phyloP scores from a whole-genome alignment of 2,888 invertebrate species.

The Kuschelorhynchus macadamiae region DNA sequence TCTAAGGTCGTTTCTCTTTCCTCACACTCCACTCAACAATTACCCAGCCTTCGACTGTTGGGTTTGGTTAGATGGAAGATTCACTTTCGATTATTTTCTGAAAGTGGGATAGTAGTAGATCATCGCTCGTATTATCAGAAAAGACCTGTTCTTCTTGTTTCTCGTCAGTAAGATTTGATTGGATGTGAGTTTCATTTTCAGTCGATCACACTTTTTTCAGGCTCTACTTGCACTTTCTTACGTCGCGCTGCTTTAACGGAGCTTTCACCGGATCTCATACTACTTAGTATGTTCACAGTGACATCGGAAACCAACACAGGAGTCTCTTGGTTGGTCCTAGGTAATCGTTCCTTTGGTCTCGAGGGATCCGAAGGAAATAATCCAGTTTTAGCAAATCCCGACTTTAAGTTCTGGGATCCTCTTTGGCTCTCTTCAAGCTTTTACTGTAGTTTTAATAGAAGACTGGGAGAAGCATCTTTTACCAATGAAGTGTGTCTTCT shows the following conservation, averaged over 20 bases:
- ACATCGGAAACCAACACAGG: not conserved
- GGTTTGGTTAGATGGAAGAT: too few relatives aligned
- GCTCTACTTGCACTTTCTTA: slow-evolving; percentile 1
- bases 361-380: slow-evolving; percentile 25
- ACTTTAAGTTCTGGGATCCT: slow-evolving; percentile 27
- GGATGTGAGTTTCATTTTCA: too few relatives aligned
- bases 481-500: slow-evolving; percentile 9
- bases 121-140: too few relatives aligned
- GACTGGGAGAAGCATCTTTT: slow-evolving; percentile 23
- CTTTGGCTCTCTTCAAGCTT: slow-evolving; percentile 9
- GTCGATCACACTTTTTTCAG: slow-evolving; percentile 1
- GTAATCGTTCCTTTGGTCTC: not conserved
- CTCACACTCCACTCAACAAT: too few relatives aligned
- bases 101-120: too few relatives aligned
- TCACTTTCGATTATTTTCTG: too few relatives aligned
- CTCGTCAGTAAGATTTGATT: too few relatives aligned
- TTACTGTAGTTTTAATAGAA: slow-evolving; percentile 12
- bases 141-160: too few relatives aligned
- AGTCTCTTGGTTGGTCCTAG: not conserved
- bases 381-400: slow-evolving; percentile 36
- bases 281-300: not conserved
- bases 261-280: not conserved
- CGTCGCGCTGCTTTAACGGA: not conserved
- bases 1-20: too few relatives aligned
- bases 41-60: too few relatives aligned